Base-by-base conservation (phyloP, 2,888 invertebrate species). In the Argyra leucocephala region DNA sequence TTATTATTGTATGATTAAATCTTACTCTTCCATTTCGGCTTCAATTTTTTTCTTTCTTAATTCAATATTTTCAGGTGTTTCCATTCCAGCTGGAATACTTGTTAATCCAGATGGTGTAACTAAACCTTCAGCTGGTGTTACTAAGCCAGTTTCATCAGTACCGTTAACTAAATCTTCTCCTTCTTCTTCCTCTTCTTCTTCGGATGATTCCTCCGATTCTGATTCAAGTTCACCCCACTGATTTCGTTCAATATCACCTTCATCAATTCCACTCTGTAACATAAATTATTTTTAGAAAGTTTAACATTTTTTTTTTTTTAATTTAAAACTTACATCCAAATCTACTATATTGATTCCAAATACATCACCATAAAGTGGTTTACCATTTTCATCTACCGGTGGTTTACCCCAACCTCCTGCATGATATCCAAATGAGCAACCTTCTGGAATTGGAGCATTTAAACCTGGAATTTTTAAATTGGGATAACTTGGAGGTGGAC, bases 371-470 rank as follows among this genome's bases (percentile, higher is more conserved):
- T 99, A 99, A 1, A 99, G 82, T 0, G 99, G 99, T 77, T 96
- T 91, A 57, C 99, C 99, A 68, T 89, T 90, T 80, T 98, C 98
- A 80, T 99, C 99, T 0, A 99, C 99, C 0, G 99, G 99, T 15
- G 99, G 99, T 78, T 99, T 99, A 67, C 99, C 98, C 98, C 98
- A 99, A 26, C 98, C 98, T 57, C 96, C 99, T 0, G 98, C 97
- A 81, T 99, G 98, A 80, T 99, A 99, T 22, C 99, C 99, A 79
- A 99, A 99, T 0, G 96, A 91, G 75, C 97, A 98, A 2, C 90
- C 89, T 68, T 97, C 98, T 0, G 99, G 99, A 73, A 99, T 99
- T 1, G 98, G 96, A 2, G 97, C 96, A 82, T 98, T 99, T 6
- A 99, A 82, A 0, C 98, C 98, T 0, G 97, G 93, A 74, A 99